These are phyloP conservation scores for Dasyornis broadbenti DNA, from an alignment of 2,113 vertebrate genomes.

Conservation along the genomic window DNA sequence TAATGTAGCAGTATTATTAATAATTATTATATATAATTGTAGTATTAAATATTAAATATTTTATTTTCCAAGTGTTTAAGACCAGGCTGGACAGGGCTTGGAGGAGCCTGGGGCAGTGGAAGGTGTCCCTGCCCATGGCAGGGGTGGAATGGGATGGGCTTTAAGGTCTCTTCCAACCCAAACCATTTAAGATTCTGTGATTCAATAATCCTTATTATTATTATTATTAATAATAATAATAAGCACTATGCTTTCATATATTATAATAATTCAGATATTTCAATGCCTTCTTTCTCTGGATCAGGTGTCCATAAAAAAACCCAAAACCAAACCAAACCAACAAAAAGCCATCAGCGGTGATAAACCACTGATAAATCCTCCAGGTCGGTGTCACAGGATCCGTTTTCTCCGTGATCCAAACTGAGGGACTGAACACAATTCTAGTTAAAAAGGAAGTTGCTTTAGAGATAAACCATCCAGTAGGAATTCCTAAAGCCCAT, in stretches of 20 bases:
- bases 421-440: conserved; percentile 37
- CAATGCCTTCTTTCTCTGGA: background rate
- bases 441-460: background rate
- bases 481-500: conserved; percentile 42
- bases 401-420: background rate
- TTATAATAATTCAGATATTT: background rate
- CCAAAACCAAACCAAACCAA: background rate
- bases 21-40: background rate
- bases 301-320: background rate
- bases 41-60: background rate
- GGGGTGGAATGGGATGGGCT: too few relatives aligned
- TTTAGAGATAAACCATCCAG: conserved; percentile 28
- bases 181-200: background rate
- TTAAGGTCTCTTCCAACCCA: background rate
- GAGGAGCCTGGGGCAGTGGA: background rate
- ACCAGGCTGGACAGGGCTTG: background rate
- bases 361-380: background rate
- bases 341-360: background rate
- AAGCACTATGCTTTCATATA: background rate
- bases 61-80: background rate
- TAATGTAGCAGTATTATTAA: background rate
- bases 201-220: background rate
- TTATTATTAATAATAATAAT: too few relatives aligned
- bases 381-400: background rate
- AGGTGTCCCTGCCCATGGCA: background rate